phyloP scores from a whole-genome alignment of 2,888 invertebrate genomes.

The Rotaria socialis region DNA sequence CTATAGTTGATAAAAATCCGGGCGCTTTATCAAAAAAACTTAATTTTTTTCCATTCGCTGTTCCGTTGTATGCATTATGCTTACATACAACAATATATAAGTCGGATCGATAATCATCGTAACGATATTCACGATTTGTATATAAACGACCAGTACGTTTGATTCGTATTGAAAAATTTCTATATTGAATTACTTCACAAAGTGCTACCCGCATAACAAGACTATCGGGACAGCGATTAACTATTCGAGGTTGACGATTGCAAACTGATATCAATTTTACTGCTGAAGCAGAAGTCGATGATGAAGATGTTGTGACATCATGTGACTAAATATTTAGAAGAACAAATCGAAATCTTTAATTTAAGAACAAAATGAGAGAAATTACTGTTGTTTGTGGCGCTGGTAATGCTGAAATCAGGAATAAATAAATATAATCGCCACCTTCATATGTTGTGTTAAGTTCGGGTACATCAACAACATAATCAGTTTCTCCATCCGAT shows the following conservation, averaged over 20 bases:
- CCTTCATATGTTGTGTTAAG: not conserved
- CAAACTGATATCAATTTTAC: slow-evolving; percentile 39
- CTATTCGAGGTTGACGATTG: slow-evolving; percentile 42
- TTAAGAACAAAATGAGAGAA: no score
- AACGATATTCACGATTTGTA: slow-evolving; percentile 43
- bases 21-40: slow-evolving; percentile 15
- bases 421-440: not conserved
- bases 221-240: not conserved
- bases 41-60: not conserved
- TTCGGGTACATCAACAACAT: not conserved
- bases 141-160: slow-evolving; percentile 36
- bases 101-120: slow-evolving; percentile 37
- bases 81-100: slow-evolving; percentile 44
- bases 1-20: slow-evolving; percentile 29
- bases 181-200: slow-evolving; percentile 6
- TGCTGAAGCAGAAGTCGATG: not conserved
- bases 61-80: not conserved
- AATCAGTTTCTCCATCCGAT: not conserved
- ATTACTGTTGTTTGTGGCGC: not conserved
- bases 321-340: not conserved
- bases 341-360: no score
- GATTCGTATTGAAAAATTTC: not conserved
- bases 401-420: not conserved
- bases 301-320: not conserved
- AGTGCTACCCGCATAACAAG: not conserved